phyloP scores from a whole-genome alignment of 2,888 invertebrate species.

The Troilus luridus region DNA sequence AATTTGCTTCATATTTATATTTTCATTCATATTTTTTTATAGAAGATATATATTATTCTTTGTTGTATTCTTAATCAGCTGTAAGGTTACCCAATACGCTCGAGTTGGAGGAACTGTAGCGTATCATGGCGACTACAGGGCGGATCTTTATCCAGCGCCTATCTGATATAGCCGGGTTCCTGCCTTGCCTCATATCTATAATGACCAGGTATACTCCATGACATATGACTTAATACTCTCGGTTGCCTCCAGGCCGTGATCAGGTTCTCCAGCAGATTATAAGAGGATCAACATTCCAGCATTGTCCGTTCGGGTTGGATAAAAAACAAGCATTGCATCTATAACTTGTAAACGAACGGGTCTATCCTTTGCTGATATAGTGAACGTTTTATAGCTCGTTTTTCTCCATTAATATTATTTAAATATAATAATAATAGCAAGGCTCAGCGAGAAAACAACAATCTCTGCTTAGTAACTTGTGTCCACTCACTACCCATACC shows the following conservation, averaged over 20 bases:
- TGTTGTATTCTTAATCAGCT: neutral
- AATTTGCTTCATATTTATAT: neutral
- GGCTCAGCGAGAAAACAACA: too few relatives aligned
- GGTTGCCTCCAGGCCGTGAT: slow-evolving; percentile 26
- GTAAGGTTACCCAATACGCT: neutral
- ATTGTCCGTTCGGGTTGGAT: neutral
- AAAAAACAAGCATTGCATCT: neutral
- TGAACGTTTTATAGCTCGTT: neutral
- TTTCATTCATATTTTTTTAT: neutral
- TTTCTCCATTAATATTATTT: neutral
- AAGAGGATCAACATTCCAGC: slow-evolving; percentile 19
- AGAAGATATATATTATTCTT: neutral
- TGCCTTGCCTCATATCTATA: slow-evolving; percentile 11
- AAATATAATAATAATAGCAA: neutral
- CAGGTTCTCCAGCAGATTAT: neutral
- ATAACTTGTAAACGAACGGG: neutral
- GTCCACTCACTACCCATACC: too few relatives aligned
- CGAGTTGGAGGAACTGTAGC: neutral
- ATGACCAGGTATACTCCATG: slow-evolving; percentile 39
- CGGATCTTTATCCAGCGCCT: slow-evolving; percentile 7
- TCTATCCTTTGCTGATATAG: neutral
- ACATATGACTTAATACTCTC: slow-evolving; percentile 49
- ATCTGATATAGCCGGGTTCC: slow-evolving; percentile 11
- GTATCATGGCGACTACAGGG: neutral
- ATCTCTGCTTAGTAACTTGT: too few relatives aligned